A percentile compares a stretch with the other conserved stretches of the same genome.
Conservation (phyloP, 2,113 vertebrate species). For the Hippocampus comes region DNA sequence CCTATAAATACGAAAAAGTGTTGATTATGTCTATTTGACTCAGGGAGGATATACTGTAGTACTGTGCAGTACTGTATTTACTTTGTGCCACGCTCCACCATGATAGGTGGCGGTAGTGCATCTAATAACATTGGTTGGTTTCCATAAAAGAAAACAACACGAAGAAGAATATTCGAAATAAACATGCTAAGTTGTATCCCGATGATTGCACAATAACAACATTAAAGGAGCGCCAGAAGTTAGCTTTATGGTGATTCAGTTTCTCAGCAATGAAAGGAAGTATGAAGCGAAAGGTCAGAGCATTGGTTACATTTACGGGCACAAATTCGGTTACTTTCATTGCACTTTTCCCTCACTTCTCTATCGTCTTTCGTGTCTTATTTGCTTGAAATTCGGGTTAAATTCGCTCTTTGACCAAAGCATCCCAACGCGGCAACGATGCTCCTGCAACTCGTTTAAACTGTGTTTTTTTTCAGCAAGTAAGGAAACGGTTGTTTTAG, state of each 20-base stretch:
- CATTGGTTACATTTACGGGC: background rate
- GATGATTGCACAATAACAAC: background rate
- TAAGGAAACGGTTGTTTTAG: background rate
- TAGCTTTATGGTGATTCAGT: background rate
- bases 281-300: constrained; percentile 1
- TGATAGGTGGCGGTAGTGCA: background rate
- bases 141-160: background rate
- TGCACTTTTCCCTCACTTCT: background rate
- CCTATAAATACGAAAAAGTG: background rate
- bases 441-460: background rate
- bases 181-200: background rate
- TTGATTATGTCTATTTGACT: background rate
- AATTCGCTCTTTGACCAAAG: background rate
- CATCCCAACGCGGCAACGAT: background rate
- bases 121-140: background rate
- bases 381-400: background rate
- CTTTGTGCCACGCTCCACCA: background rate
- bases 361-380: background rate
- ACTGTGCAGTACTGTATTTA: too few relatives aligned
- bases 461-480: background rate
- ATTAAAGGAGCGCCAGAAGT: background rate
- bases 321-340: background rate
- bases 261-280: background rate
- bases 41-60: too few relatives aligned
- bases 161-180: background rate